A percentile compares a stretch with the other conserved stretches of the same genome.
phyloP scores from a whole-genome alignment of 2,888 invertebrate genomes.

The Sarcophaga subvicina region DNA sequence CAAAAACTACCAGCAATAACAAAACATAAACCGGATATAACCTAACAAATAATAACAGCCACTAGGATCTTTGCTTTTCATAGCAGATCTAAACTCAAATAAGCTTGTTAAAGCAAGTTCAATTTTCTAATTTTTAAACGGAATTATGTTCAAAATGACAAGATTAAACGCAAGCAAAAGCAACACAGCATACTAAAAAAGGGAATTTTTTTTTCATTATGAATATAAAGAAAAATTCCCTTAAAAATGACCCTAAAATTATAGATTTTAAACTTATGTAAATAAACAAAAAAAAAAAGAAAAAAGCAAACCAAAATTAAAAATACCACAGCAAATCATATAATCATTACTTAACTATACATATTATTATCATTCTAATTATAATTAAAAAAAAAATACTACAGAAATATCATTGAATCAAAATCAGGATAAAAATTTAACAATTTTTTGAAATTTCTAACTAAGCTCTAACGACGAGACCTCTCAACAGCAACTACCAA shows the following conservation, averaged over 20 bases:
- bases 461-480: not conserved
- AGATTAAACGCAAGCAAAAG: not conserved
- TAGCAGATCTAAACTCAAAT: constrained; percentile 15
- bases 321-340: constrained; percentile 55
- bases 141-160: not conserved
- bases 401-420: constrained; percentile 66
- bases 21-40: constrained; percentile 64
- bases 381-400: constrained; percentile 62
- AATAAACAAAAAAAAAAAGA: constrained; percentile 22
- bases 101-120: not conserved
- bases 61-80: constrained; percentile 25
- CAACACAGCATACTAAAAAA: not conserved
- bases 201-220: not conserved
- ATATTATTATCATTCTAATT: constrained; percentile 65
- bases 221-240: not conserved
- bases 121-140: not conserved
- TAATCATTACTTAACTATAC: constrained; percentile 63
- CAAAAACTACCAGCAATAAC: constrained; percentile 52
- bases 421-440: constrained; percentile 52
- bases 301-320: constrained; percentile 43
- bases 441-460: constrained; percentile 24
- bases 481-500: constrained; percentile 14
- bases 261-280: constrained; percentile 59
- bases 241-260: not conserved
- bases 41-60: constrained; percentile 12